phyloP scores from a whole-genome alignment of 2,113 vertebrate genomes.

The Hippocampus comes region DNA sequence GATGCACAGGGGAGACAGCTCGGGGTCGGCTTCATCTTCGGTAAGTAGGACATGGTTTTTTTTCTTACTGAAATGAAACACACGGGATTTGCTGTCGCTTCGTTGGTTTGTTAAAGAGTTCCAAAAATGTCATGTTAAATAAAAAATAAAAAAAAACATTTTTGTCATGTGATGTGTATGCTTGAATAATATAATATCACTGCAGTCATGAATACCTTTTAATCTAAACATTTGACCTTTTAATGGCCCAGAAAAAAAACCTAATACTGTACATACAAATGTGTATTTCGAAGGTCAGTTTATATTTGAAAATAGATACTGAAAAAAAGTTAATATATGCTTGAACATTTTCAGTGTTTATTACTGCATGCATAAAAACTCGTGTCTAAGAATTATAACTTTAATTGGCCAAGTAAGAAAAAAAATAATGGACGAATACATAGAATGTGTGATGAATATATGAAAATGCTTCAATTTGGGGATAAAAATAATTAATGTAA shows the following conservation, averaged over 20 bases:
- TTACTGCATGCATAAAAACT: background rate
- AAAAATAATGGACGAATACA: background rate
- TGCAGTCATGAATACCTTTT: no score
- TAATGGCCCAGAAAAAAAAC: background rate
- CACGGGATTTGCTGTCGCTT: background rate
- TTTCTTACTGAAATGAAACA: background rate
- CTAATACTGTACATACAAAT: background rate
- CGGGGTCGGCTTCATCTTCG: slow-evolving; percentile 64
- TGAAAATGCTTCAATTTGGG: no score
- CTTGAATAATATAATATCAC: no score
- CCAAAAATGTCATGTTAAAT: no score
- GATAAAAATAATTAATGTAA: no score
- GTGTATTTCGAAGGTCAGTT: no score
- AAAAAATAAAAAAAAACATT: no score
- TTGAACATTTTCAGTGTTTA: no score
- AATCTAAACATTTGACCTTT: background rate
- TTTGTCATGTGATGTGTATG: no score
- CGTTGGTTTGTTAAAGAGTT: no score
- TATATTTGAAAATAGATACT: no score
- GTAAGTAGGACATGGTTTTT: slow-evolving; percentile 51
- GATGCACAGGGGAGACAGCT: slow-evolving; percentile 75
- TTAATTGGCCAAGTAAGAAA: background rate
- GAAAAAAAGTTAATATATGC: no score
- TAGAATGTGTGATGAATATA: background rate
- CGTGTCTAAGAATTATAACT: background rate